Percentiles rank a stretch among this genome's conserved stretches.
Conservation (phyloP, 1,140 invertebrate species). For the Musca domestica region DNA sequence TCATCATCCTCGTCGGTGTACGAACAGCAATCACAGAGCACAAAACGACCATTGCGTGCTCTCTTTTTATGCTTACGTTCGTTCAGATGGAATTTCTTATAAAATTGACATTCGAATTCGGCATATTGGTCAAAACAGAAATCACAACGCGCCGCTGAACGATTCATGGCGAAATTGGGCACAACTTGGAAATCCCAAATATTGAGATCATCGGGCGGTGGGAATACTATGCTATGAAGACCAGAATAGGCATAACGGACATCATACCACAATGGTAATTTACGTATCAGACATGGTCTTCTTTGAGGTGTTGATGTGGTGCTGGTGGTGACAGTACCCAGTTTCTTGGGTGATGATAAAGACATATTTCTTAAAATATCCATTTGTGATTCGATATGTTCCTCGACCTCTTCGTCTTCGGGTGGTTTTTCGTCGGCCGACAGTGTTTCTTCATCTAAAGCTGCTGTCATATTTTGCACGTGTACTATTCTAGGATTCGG, state of each 20-base stretch:
- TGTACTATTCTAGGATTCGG: too few species aligned
- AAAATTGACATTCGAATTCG: slow-evolving; percentile 59
- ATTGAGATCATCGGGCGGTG: slow-evolving; percentile 54
- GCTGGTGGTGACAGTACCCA: slow-evolving; percentile 22
- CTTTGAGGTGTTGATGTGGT: slow-evolving; percentile 1
- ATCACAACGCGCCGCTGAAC: slow-evolving; percentile 54
- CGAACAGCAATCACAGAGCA: slow-evolving; percentile 60
- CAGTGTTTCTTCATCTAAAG: slow-evolving; percentile 1
- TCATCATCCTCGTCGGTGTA: slow-evolving; percentile 54
- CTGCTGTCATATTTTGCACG: neutral
- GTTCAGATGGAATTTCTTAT: slow-evolving; percentile 52
- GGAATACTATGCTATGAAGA: slow-evolving; percentile 63
- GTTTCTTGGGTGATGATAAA: slow-evolving; percentile 26
- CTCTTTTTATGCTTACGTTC: slow-evolving; percentile 53
- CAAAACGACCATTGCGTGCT: slow-evolving; percentile 55
- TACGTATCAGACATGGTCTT: slow-evolving; percentile 32
- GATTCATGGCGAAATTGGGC: slow-evolving; percentile 50
- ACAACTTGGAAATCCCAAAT: slow-evolving; percentile 49
- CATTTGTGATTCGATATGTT: slow-evolving; percentile 39
- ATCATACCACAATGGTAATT: slow-evolving; percentile 51
- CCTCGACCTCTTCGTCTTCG: slow-evolving; percentile 8
- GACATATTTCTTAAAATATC: slow-evolving; percentile 35
- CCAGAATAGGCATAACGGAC: slow-evolving; percentile 63
- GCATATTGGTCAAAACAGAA: slow-evolving; percentile 60
- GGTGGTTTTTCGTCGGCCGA: neutral